Evolutionary conservation across 2,113 vertebrate species (phyloP).

Genomic region (Corynorhinus townsendii): DNA sequence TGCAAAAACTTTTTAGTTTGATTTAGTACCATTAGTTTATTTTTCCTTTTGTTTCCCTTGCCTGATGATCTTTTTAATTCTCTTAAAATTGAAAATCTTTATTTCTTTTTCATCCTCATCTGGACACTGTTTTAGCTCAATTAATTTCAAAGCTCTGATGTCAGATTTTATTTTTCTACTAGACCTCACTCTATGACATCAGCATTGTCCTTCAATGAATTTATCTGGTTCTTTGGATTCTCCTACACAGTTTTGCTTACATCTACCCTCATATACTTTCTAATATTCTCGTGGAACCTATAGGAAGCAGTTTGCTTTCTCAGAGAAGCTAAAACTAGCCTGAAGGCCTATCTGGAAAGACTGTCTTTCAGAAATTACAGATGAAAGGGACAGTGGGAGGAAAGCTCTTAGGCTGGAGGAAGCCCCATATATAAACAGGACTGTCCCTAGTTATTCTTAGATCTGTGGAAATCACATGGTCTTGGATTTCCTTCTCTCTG

Average conservation of each 20-base stretch:
- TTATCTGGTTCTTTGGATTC: neutral
- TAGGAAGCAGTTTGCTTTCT: conserved; percentile 13
- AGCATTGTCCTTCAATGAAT: neutral
- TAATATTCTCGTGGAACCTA: neutral
- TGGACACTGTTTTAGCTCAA: neutral
- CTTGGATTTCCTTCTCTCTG: conserved; percentile 5
- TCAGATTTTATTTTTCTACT: neutral
- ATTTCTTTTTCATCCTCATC: conserved; percentile 20
- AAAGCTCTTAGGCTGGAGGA: neutral
- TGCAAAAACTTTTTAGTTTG: neutral
- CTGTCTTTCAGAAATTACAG: neutral
- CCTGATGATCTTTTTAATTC: neutral
- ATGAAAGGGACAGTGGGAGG: conserved; percentile 13
- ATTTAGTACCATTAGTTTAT: neutral
- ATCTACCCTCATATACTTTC: neutral
- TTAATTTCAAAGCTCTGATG: neutral
- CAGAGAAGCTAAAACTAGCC: neutral
- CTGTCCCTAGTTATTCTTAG: neutral
- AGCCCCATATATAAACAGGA: neutral
- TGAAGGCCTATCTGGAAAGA: neutral
- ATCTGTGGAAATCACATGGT: neutral
- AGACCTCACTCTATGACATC: neutral
- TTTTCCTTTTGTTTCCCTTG: neutral
- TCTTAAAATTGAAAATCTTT: conserved; percentile 7
- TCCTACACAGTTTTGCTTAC: neutral